A percentile compares a stretch with the other conserved stretches of the same genome.
Evolutionary conservation across 2,797 vertebrate species (phyloP).

Genomic region (Acestrorhynchus altus): DNA sequence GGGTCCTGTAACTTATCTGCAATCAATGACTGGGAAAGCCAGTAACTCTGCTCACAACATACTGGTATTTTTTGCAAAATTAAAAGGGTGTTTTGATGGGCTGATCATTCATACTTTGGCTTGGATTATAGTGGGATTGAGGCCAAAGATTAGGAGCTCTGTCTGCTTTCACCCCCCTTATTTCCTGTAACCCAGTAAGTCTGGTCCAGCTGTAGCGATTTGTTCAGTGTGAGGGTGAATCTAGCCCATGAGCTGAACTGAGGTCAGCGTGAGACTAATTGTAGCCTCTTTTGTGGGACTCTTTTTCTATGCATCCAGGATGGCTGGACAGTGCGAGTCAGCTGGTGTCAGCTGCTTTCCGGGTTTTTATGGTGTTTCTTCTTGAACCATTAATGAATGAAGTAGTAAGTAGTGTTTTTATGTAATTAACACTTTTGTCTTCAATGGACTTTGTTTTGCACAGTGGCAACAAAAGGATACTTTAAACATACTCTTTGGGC

Average conservation of each 20-base stretch:
- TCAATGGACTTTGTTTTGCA: too few relatives aligned
- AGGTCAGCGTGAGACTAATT: slow-evolving; percentile 11
- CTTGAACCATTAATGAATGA: background rate
- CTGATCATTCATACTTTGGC: slow-evolving; percentile 39
- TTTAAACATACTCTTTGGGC: background rate
- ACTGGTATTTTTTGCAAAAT: slow-evolving; percentile 51
- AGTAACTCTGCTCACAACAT: slow-evolving; percentile 1
- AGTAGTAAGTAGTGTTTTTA: too few relatives aligned
- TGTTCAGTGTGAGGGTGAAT: background rate
- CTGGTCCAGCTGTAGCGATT: slow-evolving; percentile 15
- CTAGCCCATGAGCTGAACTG: background rate
- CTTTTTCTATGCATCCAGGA: background rate
- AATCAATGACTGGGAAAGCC: slow-evolving; percentile 9
- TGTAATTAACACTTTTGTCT: too few relatives aligned
- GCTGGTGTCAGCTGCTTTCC: background rate
- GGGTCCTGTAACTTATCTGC: slow-evolving; percentile 27
- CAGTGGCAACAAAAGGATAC: background rate
- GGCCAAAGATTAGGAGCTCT: slow-evolving; percentile 62
- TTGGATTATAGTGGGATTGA: slow-evolving; percentile 65
- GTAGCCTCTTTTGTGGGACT: background rate
- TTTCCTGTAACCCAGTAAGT: slow-evolving; percentile 2
- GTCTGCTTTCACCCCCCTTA: slow-evolving; percentile 42
- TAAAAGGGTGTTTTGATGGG: slow-evolving; percentile 50
- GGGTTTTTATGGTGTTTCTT: background rate
- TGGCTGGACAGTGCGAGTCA: slow-evolving; percentile 16